Evolutionary conservation across 2,113 vertebrate species (phyloP).

Genomic region (Lanius collurio): DNA sequence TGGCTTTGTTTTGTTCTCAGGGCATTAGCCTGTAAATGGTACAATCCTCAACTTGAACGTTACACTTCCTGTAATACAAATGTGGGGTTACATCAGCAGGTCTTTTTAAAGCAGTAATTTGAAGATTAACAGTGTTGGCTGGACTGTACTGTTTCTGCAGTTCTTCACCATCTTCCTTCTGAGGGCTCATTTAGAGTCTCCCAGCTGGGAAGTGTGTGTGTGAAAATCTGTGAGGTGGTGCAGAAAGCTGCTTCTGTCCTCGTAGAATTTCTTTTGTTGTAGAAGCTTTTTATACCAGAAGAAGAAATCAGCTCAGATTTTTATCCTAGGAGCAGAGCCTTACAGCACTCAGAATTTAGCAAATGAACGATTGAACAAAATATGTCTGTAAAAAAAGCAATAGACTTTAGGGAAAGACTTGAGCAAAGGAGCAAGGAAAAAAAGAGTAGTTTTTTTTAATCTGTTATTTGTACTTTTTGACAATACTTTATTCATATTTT

Average conservation of each 20-base stretch:
- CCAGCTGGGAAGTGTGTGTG: fast-evolving
- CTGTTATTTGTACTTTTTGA: background rate
- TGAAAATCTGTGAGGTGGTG: background rate
- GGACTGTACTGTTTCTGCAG: background rate
- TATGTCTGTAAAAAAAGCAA: background rate
- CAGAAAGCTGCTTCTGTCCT: background rate
- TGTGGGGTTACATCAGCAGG: background rate
- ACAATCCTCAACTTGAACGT: background rate
- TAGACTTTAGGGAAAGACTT: background rate
- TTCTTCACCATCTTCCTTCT: background rate
- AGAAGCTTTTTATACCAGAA: background rate
- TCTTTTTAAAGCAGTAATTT: background rate
- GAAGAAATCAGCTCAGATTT: background rate
- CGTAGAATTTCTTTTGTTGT: background rate
- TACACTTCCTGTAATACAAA: background rate
- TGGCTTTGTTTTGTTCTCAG: background rate
- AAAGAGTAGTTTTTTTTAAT: background rate
- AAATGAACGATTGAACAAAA: background rate
- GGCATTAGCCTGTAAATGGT: background rate
- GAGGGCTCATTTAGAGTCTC: background rate
- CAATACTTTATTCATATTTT: slow-evolving; percentile 13
- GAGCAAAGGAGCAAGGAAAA: background rate
- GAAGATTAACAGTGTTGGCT: background rate
- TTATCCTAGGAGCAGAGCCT: background rate
- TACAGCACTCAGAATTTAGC: background rate